Evolutionary conservation across 2,888 invertebrate species (phyloP), one percentile per base, ranked within the genome.

Genomic region (Macrosiphum euphorbiae): DNA sequence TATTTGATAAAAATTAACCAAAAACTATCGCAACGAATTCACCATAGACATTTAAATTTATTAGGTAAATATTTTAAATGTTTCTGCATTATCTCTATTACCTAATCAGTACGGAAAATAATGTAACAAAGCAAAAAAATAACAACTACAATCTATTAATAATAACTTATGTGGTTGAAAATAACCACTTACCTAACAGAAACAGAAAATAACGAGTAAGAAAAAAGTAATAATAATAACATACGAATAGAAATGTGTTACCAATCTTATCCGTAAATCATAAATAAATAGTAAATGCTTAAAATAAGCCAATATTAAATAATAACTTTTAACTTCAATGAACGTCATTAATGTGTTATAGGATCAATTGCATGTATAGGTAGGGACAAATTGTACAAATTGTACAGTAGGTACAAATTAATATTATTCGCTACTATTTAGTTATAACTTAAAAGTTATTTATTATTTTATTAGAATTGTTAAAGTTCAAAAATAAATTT

Each of bases 1-100:
- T 88, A 88, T 67, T 67, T 92, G 47, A 87, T 88, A 87, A 86
- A 61, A 87, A 86, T 50, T 50, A 50, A 41, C 20, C 8, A 3
- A 61, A 90, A 52, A 92, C 5, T 41, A 67, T 78, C 41, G 20
- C 5, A 52, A 61, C 5, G 7, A n/a, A 67, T 87, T n/a, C 35
- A 20, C 13, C 47, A 24, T 26, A 47, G 16, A 86, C 26, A 50
- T 58, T 50, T 35, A 61, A 90, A 61, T 61, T 35, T 78, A 35
- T 35, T 8, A 35, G 8, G 35, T 35, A 20, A 78, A 67, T 67
- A n/a, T 67, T 67, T 67, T n/a, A n/a, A 67, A 67, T n/a, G 67
- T n/a, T 16, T n/a, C 11, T 67, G 13, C 16, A 67, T 67, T n/a
- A 67, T 67, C n/a, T 67, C n/a, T 16, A 61, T 20, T 78, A 78